These are phyloP conservation scores for Corythoichthys intestinalis DNA, from an alignment of 2,113 vertebrate genomes.

Conservation along the genomic window DNA sequence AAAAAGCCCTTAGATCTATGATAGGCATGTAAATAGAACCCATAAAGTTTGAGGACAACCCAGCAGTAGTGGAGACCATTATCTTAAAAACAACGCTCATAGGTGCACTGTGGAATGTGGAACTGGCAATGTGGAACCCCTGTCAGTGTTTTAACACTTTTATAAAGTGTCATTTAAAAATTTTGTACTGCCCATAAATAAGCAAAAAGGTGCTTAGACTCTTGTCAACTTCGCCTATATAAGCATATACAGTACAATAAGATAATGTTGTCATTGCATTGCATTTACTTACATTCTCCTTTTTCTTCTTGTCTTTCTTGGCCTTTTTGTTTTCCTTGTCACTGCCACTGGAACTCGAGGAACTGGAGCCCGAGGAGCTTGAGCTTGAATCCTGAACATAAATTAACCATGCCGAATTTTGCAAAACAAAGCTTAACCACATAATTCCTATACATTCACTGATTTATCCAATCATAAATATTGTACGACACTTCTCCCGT, in stretches of 20 bases:
- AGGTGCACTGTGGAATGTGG: no score
- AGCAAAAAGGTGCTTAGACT: no score
- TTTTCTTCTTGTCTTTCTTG: conserved; percentile 18
- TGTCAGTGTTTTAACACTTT: no score
- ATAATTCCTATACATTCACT: not conserved
- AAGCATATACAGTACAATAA: no score
- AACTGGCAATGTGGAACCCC: no score
- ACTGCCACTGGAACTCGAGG: conserved; percentile 20
- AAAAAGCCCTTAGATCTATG: no score
- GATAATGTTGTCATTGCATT: not conserved
- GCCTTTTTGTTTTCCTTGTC: conserved; percentile 32
- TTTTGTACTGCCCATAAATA: no score
- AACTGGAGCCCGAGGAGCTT: conserved; percentile 26
- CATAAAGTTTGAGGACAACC: no score
- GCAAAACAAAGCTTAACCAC: not conserved
- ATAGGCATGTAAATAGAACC: no score
- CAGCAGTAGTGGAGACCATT: not conserved
- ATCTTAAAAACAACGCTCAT: no score
- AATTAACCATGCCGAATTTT: not conserved
- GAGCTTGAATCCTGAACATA: conserved; percentile 45
- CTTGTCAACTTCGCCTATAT: no score
- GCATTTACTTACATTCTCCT: conserved; percentile 17
- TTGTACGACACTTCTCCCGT: not conserved
- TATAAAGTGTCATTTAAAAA: no score
- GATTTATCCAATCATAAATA: conserved; percentile 31